phyloP scores from a whole-genome alignment of 2,113 vertebrate species.

The Proterorhinus semilunaris region DNA sequence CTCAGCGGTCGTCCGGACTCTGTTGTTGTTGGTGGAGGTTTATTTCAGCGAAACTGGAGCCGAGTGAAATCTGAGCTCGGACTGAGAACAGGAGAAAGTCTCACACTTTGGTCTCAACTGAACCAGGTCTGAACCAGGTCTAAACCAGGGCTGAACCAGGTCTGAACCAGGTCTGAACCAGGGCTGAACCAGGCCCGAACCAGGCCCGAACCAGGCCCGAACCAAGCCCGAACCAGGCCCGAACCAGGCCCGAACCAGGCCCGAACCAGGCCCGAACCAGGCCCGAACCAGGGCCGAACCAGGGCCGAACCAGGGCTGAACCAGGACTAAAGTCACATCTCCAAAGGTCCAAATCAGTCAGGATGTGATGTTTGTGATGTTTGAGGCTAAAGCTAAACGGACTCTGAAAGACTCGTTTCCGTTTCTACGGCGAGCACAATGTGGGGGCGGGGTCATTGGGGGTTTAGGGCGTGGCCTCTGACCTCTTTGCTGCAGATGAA shows the following conservation, averaged over 20 bases:
- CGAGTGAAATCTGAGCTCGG: not conserved
- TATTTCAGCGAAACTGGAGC: constrained; percentile 41
- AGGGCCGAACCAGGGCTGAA: not conserved
- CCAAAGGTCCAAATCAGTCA: too few relatives aligned
- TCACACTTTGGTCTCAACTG: not conserved
- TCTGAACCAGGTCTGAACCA: not conserved
- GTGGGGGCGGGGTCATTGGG: too few relatives aligned
- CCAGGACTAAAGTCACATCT: not conserved
- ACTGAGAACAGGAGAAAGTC: constrained; percentile 5
- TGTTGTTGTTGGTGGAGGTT: not conserved
- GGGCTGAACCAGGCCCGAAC: too few relatives aligned
- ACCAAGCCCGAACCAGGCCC: too few relatives aligned
- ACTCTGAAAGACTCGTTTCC: too few relatives aligned
- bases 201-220: too few relatives aligned
- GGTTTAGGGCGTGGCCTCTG: constrained; percentile 32
- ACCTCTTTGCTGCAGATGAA: constrained; percentile 94
- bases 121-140: not conserved
- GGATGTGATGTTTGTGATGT: too few relatives aligned
- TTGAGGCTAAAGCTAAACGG: too few relatives aligned
- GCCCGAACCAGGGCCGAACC: not conserved
- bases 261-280: too few relatives aligned
- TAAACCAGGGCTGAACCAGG: not conserved
- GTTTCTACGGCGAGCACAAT: too few relatives aligned
- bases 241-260: too few relatives aligned
- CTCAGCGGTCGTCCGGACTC: too few relatives aligned